Evolutionary conservation across 1,140 invertebrate species (phyloP), one percentile per base, ranked within the genome.

Genomic region (Elymnias hypermnestra): DNA sequence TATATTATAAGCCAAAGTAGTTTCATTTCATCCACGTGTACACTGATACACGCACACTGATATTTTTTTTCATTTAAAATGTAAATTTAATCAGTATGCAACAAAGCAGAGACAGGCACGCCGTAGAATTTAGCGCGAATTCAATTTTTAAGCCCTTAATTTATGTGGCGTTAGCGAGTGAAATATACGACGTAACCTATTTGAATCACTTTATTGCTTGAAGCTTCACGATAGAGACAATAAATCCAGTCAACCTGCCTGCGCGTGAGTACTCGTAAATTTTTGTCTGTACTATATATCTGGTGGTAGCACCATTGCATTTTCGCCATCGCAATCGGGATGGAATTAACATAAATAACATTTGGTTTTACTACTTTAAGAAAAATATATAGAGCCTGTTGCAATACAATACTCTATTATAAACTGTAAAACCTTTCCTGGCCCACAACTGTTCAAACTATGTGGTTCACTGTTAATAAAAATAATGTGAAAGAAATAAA

Each of bases 131-230:
- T 17, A 37, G 7, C 31, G 14, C 23, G 17, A 9, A 50, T 38
- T 29, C 8, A 43, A 50, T 50, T 50, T 50, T 50, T 50, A 46
- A 52, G 17, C 43, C 31, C 22, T 53, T 52, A 57, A 57, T 63
- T 60, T 47, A 58, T 57, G 38, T 57, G 61, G 53, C 41, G 51
- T 58, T 42, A 35, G 23, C 45, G 38, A 35, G 36, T n/a, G 39
- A 53, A 46, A 65, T 61, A 57, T 53, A 66, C 56, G 53, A 49
- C 36, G 55, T 41, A 41, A 48, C 46, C 53, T 53, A 60, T 73
- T 68, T 58, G 64, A 73, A 71, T 63, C 59, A 69, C 55, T 72
- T 72, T 72, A 71, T 63, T 55, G 57, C 60, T 59, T 49, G 41
- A 56, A 60, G 51, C 49, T 26, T 44, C 22, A 35, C 59, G 71